Conservation (phyloP, 2,797 vertebrate species). For the Typhlichthys subterraneus region DNA sequence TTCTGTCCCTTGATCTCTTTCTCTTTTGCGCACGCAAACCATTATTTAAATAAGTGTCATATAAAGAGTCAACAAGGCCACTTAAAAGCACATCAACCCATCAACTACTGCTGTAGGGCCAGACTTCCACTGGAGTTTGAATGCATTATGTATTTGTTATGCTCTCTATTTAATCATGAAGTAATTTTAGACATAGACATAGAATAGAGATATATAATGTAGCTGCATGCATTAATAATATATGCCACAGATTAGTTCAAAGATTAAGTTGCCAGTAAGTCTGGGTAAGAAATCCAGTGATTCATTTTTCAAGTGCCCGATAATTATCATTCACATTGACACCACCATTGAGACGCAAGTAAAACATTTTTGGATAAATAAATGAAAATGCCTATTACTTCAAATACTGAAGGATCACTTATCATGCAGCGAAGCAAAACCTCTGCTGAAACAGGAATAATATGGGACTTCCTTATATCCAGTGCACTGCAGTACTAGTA, state of each 20-base stretch:
- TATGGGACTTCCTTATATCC: no score
- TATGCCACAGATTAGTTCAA: neutral
- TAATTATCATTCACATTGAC: no score
- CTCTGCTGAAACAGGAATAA: no score
- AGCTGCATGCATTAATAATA: neutral
- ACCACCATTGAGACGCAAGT: no score
- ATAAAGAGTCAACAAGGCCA: neutral
- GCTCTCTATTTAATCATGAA: neutral
- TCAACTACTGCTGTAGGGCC: neutral
- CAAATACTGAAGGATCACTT: no score
- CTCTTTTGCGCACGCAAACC: neutral
- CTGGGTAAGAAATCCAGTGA: neutral
- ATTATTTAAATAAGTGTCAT: neutral
- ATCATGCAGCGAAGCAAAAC: no score
- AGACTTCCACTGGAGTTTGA: neutral
- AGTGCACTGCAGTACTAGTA: no score
- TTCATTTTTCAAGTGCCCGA: no score
- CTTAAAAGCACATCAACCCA: neutral
- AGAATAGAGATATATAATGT: neutral
- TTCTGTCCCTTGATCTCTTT: neutral
- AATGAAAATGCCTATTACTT: no score
- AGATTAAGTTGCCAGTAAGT: neutral
- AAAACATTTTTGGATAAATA: no score
- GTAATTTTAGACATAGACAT: neutral
- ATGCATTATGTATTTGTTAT: constrained; percentile 1